These are phyloP conservation scores for Bombus turneri DNA, from an alignment of 1,140 invertebrate genomes.

Conservation along the genomic window DNA sequence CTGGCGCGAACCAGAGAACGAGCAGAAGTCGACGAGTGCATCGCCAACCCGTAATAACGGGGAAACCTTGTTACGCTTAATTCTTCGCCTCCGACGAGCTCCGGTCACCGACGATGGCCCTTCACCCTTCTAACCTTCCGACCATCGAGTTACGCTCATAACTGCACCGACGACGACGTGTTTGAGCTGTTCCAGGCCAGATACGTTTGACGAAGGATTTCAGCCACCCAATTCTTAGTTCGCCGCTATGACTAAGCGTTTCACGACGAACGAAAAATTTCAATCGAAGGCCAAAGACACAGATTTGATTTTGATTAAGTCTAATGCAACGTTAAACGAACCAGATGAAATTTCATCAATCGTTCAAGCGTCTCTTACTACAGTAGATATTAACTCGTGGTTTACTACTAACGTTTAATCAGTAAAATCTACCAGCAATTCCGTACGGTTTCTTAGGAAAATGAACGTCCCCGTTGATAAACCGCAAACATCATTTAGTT, in stretches of 20 bases:
- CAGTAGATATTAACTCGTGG: not conserved
- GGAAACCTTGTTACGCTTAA: conserved; percentile 50
- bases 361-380: not conserved
- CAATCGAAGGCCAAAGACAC: not conserved
- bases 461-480: not conserved
- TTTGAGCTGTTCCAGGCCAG: not conserved
- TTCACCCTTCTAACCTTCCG: conserved; percentile 38
- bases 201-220: not conserved
- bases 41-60: conserved; percentile 31
- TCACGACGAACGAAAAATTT: not conserved
- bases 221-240: too few species aligned
- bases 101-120: conserved; percentile 43
- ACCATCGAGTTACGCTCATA: conserved; percentile 27
- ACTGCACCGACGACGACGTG: conserved; percentile 10
- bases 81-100: conserved; percentile 25
- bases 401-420: not conserved
- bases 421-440: not conserved
- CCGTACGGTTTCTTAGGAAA: not conserved
- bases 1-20: conserved; percentile 22
- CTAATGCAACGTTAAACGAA: not conserved
- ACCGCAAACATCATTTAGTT: not conserved
- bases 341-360: not conserved
- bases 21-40: conserved; percentile 29
- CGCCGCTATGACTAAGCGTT: not conserved
- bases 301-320: not conserved